Base-by-base conservation (phyloP, 2,113 vertebrate genomes). In the Tragulus kanchil region DNA sequence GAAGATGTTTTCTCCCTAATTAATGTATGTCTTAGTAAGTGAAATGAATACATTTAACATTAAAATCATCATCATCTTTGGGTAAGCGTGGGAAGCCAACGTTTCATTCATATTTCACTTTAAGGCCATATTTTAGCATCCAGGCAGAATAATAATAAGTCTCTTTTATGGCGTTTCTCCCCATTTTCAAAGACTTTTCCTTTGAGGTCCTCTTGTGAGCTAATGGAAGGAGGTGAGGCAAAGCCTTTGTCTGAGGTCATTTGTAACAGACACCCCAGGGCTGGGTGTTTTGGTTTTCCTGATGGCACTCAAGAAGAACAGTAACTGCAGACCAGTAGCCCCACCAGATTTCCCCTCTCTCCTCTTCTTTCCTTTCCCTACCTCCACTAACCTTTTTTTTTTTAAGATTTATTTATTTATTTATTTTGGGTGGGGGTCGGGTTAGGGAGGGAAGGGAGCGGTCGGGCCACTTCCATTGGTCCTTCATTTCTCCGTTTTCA, bases 11-110 rank as follows among this genome's bases (percentile, higher is more conserved):
- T 67, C 78, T 85, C 56, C 36, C 73, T 95, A 94, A 93, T 87
- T 71, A 84, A 75, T 73, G 71, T 62, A 56, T 77, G 54, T 90
- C 89, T 95, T 91, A 84, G 82, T n/a, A 78, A 94, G 65, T 84
- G 83, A 84, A 92, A 96, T 36, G 31, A 83, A 89, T 69, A 73
- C 15, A 45, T 61, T 89, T 85, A 69, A 48, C 73, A 64, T 82
- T 90, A 50, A 93, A 94, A 89, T 64, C 78, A 61, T 77, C 48
- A 45, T 81, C 85, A 75, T 45, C 48, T 58, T 28, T 31, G 71
- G 59, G 45, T 54, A 50, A 65, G 42, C 86, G 4, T 14, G 48
- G 15, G 21, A 84, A 85, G 42, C 61, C n/a, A 59, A 71, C 61
- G 8, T n/a, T 79, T 73, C 15, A 61, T 88, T 77, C 42, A 89